Percentiles rank a stretch among this genome's conserved stretches.
phyloP scores from a whole-genome alignment of 2,888 invertebrate genomes.

The Notodromas monacha region DNA sequence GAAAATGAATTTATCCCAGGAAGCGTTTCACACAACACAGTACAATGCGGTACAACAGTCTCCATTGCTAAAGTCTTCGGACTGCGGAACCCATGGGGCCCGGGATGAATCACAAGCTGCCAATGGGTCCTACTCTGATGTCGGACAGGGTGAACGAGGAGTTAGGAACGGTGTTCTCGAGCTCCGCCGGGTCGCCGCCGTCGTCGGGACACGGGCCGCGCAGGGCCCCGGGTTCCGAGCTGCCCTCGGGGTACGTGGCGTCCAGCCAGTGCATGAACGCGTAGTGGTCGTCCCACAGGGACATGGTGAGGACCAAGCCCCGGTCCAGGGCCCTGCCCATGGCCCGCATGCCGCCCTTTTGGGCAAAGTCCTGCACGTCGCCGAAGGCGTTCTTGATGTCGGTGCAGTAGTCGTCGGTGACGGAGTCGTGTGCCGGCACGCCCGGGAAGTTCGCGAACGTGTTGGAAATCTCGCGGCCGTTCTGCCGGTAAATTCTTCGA shows the following conservation, averaged over 20 bases:
- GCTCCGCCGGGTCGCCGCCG: slow-evolving; percentile 9
- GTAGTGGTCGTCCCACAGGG: slow-evolving; percentile 10
- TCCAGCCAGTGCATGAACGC: slow-evolving; percentile 10
- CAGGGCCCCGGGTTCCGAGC: slow-evolving; percentile 9
- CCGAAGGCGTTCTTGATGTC: slow-evolving; percentile 9
- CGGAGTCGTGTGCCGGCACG: slow-evolving; percentile 8
- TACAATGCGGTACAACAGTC: no score
- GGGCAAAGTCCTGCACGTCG: slow-evolving; percentile 8
- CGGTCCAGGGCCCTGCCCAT: slow-evolving; percentile 10
- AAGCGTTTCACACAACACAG: no score
- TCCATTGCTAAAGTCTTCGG: no score
- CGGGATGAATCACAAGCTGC: no score
- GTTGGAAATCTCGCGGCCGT: no score
- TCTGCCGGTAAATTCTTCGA: no score
- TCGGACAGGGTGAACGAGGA: no score
- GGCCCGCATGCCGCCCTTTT: slow-evolving; percentile 9
- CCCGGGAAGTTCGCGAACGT: slow-evolving; percentile 9
- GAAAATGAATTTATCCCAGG: no score
- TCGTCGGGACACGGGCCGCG: slow-evolving; percentile 10
- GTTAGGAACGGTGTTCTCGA: no score
- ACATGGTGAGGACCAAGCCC: slow-evolving; percentile 10
- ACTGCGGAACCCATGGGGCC: no score
- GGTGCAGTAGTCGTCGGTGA: slow-evolving; percentile 9
- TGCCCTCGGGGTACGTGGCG: slow-evolving; percentile 10
- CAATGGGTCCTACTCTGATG: no score